Percentiles rank a stretch among this genome's conserved stretches.
Evolutionary conservation across 2,797 vertebrate species (phyloP).

Genomic region (Platalea minor): DNA sequence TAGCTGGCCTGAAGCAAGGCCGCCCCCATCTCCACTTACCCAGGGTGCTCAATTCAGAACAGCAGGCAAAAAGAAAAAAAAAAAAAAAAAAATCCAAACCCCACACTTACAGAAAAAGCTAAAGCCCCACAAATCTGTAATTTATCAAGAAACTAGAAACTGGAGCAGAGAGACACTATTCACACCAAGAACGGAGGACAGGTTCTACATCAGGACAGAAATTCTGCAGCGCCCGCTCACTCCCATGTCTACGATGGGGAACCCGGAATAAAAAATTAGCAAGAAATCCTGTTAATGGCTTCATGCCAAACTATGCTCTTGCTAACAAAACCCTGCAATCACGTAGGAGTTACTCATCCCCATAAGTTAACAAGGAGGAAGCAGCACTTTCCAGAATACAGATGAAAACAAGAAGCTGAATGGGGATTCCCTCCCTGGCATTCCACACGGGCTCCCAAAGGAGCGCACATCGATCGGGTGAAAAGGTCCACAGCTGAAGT

Average conservation of each 20-base stretch:
- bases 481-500: background rate
- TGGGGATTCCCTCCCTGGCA: background rate
- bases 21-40: conserved; percentile 16
- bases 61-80: background rate
- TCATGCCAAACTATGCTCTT: background rate
- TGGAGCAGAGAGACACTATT: background rate
- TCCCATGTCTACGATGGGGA: background rate
- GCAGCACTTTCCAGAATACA: background rate
- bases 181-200: background rate
- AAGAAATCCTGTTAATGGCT: background rate
- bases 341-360: background rate
- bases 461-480: fast-evolving
- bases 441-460: too few species aligned
- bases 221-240: background rate
- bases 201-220: background rate
- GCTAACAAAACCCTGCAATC: background rate
- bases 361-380: too few species aligned
- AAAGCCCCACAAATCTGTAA: conserved; percentile 36
- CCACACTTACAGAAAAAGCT: background rate
- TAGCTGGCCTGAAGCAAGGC: background rate
- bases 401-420: background rate
- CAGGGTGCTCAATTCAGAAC: conserved; percentile 26
- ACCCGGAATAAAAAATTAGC: background rate
- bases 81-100: background rate
- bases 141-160: conserved; percentile 50